Evolutionary conservation across 1,140 invertebrate species (phyloP).

Genomic region (Periplaneta americana): DNA sequence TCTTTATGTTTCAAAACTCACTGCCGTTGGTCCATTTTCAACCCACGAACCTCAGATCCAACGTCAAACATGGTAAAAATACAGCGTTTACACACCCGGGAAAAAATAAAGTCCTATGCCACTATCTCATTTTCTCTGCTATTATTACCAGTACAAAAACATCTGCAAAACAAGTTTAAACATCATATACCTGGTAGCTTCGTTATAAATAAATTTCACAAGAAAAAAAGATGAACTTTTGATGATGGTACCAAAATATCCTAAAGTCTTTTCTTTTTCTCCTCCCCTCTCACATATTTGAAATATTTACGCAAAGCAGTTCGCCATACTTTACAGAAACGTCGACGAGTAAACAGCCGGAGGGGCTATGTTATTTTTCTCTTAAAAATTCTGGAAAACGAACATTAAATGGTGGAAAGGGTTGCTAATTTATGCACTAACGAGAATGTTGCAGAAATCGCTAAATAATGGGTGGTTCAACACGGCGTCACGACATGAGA

Average conservation of each 20-base stretch:
- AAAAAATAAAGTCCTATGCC: too few species aligned
- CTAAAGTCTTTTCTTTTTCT: neutral
- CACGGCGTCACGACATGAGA: neutral
- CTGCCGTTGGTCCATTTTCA: too few species aligned
- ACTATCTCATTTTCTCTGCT: neutral
- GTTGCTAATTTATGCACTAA: neutral
- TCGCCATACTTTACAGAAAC: neutral
- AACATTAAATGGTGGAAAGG: neutral
- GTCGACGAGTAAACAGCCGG: neutral
- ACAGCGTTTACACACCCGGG: too few species aligned
- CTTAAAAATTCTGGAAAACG: neutral
- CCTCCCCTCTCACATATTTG: too few species aligned
- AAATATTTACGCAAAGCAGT: neutral
- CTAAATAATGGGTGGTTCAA: neutral
- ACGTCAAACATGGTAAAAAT: too few species aligned
- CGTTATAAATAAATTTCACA: neutral
- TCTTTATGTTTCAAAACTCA: too few species aligned
- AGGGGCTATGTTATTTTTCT: neutral
- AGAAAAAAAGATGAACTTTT: neutral
- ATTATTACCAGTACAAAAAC: neutral
- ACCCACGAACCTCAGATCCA: too few species aligned
- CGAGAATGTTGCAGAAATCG: neutral
- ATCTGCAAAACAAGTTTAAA: neutral
- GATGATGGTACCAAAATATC: neutral
- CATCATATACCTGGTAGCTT: neutral